A percentile compares a stretch with the other conserved stretches of the same genome.
phyloP scores from a whole-genome alignment of 2,888 invertebrate species.

The Limnephilus rhombicus region DNA sequence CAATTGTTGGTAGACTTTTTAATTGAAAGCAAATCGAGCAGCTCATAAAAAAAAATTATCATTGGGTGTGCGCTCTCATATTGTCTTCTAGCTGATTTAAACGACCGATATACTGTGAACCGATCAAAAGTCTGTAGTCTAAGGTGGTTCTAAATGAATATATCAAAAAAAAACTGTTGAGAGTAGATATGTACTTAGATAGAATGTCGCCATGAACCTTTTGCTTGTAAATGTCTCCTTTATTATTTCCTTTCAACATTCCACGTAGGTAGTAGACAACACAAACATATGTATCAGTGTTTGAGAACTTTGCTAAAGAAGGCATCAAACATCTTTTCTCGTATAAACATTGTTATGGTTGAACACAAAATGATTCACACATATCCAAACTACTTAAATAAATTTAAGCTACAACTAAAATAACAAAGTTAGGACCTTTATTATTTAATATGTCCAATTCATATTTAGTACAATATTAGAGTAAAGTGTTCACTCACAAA shows the following conservation, averaged over 20 bases:
- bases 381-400: conserved; percentile 10
- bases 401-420: not conserved
- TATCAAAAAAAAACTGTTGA: not conserved
- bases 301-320: not conserved
- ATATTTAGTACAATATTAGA: not conserved
- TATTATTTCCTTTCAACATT: not conserved
- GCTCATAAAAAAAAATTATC: not conserved
- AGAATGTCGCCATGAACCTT: not conserved
- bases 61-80: no score
- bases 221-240: not conserved
- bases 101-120: no score
- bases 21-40: not conserved
- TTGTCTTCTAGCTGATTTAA: no score
- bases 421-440: not conserved
- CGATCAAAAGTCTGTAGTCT: no score
- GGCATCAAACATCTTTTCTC: not conserved
- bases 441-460: not conserved
- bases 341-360: not conserved
- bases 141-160: no score
- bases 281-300: not conserved
- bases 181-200: not conserved
- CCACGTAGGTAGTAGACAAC: not conserved
- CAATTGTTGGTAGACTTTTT: not conserved
- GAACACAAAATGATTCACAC: conserved; percentile 10
- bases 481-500: not conserved